Percentiles rank a stretch among this genome's conserved stretches.
Evolutionary conservation across 1,140 invertebrate species (phyloP).

Genomic region (Ruditapes philippinarum): DNA sequence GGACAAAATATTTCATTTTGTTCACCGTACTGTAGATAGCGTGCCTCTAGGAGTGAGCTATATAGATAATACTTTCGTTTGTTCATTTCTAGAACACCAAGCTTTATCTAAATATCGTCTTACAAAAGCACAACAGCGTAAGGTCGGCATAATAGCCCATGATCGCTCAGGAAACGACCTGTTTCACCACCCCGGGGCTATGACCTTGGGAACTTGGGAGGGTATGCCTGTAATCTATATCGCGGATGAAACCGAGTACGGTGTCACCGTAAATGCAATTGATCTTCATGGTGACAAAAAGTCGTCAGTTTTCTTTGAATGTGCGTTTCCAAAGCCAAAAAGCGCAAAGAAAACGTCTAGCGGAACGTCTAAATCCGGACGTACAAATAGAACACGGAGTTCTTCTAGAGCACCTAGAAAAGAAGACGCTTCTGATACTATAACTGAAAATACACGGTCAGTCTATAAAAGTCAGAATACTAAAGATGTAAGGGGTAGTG

Average conservation of each 20-base stretch:
- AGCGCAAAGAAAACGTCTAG: not conserved
- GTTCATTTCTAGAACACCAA: constrained; percentile 42
- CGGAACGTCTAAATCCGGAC: constrained; percentile 8
- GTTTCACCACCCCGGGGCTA: constrained; percentile 47
- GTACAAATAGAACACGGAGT: not conserved
- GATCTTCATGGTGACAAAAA: constrained; percentile 39
- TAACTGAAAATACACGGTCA: not conserved
- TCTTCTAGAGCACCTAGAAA: not conserved
- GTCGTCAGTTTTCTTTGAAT: constrained; percentile 59
- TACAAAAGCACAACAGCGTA: constrained; percentile 42
- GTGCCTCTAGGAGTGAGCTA: constrained; percentile 47
- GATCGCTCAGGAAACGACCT: constrained; percentile 51
- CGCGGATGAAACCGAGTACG: constrained; percentile 56
- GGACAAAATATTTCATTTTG: constrained; percentile 59
- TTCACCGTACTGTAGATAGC: constrained; percentile 34
- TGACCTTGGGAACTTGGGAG: constrained; percentile 22
- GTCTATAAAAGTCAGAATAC: not conserved
- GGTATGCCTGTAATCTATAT: constrained; percentile 21
- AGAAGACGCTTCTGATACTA: constrained; percentile 45
- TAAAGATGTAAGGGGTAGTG: not conserved
- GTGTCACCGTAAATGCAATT: constrained; percentile 37
- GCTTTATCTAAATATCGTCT: constrained; percentile 36
- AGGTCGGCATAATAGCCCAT: constrained; percentile 37
- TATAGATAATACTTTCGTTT: constrained; percentile 51
- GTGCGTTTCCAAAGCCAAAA: constrained; percentile 1